Conservation (phyloP, 2,888 invertebrate genomes). For the Cephonodes hylas region DNA sequence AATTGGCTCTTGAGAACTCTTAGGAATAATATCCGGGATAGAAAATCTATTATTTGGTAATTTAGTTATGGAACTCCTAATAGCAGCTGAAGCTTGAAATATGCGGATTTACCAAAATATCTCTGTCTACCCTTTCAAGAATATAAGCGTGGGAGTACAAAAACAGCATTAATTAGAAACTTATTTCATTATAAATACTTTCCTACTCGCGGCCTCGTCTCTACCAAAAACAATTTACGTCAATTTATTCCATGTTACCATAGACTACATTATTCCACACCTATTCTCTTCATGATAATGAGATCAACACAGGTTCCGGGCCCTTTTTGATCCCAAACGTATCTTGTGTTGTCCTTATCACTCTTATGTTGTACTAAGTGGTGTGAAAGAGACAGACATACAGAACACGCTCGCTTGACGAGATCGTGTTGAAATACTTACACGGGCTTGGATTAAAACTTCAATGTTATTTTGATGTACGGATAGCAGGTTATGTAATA, state of each 20-base stretch:
- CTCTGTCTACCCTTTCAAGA: neutral
- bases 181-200: no score
- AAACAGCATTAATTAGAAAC: neutral
- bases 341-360: conserved; percentile 24
- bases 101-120: no score
- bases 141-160: neutral
- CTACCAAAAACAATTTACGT: conserved; percentile 7
- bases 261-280: conserved; percentile 48
- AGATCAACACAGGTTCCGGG: conserved; percentile 32
- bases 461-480: conserved; percentile 55
- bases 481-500: conserved; percentile 41
- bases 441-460: conserved; percentile 73
- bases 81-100: no score
- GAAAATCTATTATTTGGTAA: no score
- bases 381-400: conserved; percentile 33
- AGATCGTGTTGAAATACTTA: conserved; percentile 73
- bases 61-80: no score
- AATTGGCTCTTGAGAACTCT: no score
- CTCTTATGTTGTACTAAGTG: conserved; percentile 24
- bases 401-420: conserved; percentile 47
- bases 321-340: conserved; percentile 38
- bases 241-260: conserved; percentile 27
- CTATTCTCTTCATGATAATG: conserved; percentile 53
- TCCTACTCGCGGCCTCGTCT: no score
- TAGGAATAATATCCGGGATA: no score